Evolutionary conservation across 2,113 vertebrate species (phyloP).

Genomic region (Platichthys flesus): DNA sequence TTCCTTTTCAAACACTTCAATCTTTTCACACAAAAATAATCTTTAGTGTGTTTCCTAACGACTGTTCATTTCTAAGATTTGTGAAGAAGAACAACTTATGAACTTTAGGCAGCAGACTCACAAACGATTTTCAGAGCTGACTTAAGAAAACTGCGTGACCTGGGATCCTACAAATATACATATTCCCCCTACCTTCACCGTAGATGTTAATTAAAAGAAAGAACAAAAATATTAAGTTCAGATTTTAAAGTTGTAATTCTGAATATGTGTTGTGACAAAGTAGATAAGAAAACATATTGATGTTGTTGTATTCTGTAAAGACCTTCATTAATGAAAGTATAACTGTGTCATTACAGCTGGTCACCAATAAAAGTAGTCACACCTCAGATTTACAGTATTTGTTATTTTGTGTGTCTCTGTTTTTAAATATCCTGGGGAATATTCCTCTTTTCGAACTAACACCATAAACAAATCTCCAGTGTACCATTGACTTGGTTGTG

Average conservation of each 20-base stretch:
- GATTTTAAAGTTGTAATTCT: neutral
- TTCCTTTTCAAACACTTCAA: neutral
- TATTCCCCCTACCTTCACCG: too few relatives aligned
- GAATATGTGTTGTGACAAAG: neutral
- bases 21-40: neutral
- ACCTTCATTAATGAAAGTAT: constrained; percentile 9
- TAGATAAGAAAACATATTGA: constrained; percentile 7
- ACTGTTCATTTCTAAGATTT: too few relatives aligned
- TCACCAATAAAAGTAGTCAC: constrained; percentile 40
- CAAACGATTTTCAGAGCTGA: too few relatives aligned
- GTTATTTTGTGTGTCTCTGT: neutral
- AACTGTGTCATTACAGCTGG: constrained; percentile 15
- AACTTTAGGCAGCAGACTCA: too few relatives aligned
- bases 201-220: too few relatives aligned
- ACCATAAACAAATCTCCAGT: neutral
- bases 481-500: neutral
- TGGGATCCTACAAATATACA: too few relatives aligned
- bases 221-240: too few relatives aligned
- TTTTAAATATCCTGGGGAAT: neutral
- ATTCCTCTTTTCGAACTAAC: neutral
- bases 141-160: too few relatives aligned
- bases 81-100: too few relatives aligned
- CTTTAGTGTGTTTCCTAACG: too few relatives aligned
- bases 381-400: constrained; percentile 19
- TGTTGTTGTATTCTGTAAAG: constrained; percentile 9